A percentile compares a stretch with the other conserved stretches of the same genome.
Conservation (phyloP, 2,888 invertebrate genomes). For the Agonum fuliginosum region DNA sequence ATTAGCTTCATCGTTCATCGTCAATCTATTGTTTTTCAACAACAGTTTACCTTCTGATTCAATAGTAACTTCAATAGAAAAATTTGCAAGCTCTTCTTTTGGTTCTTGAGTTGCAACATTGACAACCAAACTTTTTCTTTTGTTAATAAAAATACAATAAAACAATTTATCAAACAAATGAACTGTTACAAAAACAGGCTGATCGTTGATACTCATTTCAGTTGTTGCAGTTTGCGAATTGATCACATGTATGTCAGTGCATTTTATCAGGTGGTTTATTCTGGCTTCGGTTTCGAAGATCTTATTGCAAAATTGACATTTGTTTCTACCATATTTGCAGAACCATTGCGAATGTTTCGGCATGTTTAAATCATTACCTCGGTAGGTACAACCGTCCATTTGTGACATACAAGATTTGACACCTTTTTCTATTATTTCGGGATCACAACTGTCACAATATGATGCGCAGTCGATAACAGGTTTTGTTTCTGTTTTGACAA, state of each 20-base stretch:
- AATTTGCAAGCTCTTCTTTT: background rate
- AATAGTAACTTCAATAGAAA: background rate
- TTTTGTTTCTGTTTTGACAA: background rate
- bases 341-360: conserved; percentile 24
- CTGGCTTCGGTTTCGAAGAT: background rate
- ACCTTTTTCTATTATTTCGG: background rate
- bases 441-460: conserved; percentile 20
- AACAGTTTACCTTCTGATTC: background rate
- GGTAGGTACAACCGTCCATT: background rate
- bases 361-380: background rate
- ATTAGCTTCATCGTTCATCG: background rate
- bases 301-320: conserved; percentile 16
- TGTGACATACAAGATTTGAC: background rate
- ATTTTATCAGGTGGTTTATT: conserved; percentile 17
- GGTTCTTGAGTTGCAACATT: background rate
- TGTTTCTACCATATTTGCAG: background rate
- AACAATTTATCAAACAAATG: background rate
- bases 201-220: background rate
- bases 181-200: background rate
- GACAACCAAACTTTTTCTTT: background rate
- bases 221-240: background rate
- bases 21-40: background rate
- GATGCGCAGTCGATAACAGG: background rate
- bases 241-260: background rate
- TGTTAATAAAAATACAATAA: background rate